Conservation (phyloP, 2,113 vertebrate genomes). For the Xenopus borealis region DNA sequence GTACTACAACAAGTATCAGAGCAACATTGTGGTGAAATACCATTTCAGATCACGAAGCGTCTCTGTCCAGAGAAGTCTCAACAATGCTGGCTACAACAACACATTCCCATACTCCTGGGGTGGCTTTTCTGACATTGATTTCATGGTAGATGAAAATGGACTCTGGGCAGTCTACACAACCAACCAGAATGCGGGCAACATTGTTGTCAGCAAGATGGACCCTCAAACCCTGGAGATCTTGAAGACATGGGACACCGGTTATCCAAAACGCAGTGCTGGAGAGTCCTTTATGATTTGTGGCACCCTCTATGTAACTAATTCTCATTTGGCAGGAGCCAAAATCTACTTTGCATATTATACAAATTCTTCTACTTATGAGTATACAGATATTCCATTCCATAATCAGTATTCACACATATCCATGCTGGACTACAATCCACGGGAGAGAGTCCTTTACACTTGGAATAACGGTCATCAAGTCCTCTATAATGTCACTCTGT, state of each 20-base stretch:
- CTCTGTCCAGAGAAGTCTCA: slow-evolving; percentile 82
- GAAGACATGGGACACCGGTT: slow-evolving; percentile 90
- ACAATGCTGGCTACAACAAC: slow-evolving; percentile 91
- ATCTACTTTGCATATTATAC: slow-evolving; percentile 96
- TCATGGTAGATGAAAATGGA: slow-evolving; percentile 92
- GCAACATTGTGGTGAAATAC: slow-evolving; percentile 85
- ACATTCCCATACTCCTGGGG: slow-evolving; percentile 97
- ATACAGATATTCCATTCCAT: slow-evolving; percentile 97
- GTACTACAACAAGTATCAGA: slow-evolving; percentile 98
- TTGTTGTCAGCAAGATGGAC: slow-evolving; percentile 88
- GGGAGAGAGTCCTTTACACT: slow-evolving; percentile 91
- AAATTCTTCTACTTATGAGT: slow-evolving; percentile 91
- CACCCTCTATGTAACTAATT: slow-evolving; percentile 94
- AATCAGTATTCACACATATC: slow-evolving; percentile 98
- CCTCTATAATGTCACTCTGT: slow-evolving; percentile 94
- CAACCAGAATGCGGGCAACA: slow-evolving; percentile 93
- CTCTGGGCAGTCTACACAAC: slow-evolving; percentile 94
- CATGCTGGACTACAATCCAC: slow-evolving; percentile 98
- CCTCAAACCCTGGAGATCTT: slow-evolving; percentile 82
- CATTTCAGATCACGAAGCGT: slow-evolving; percentile 90
- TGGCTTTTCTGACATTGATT: slow-evolving; percentile 91
- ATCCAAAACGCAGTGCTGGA: slow-evolving; percentile 90
- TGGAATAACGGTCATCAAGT: slow-evolving; percentile 99
- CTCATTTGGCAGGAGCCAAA: slow-evolving; percentile 93
- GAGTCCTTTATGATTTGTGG: slow-evolving; percentile 97